Percentiles rank a stretch among this genome's conserved stretches.
These are phyloP conservation scores for Callimorpha dominula DNA, from an alignment of 2,888 invertebrate species.

Conservation along the genomic window DNA sequence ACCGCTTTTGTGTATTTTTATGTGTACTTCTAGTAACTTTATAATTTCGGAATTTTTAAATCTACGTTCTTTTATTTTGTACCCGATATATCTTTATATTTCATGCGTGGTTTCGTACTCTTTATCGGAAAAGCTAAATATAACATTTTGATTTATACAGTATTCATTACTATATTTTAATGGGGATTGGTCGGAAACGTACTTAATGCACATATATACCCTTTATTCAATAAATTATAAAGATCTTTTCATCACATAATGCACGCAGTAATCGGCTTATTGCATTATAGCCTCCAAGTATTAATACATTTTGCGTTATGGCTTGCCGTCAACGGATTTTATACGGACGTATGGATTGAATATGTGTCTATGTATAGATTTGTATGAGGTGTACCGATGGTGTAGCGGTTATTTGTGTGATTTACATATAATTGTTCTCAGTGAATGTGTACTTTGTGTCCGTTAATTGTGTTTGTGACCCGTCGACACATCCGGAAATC, in stretches of 20 bases:
- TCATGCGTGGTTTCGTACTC: too few species aligned
- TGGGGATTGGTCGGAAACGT: neutral
- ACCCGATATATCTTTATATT: too few species aligned
- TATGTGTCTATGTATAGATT: neutral
- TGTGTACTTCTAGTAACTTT: neutral
- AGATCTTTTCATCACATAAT: constrained; percentile 32
- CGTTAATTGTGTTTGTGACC: neutral
- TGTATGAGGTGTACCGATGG: neutral
- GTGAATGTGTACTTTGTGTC: neutral
- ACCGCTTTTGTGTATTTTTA: neutral
- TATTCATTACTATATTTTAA: too few species aligned
- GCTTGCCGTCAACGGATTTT: constrained; percentile 2
- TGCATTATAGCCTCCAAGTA: constrained; percentile 15
- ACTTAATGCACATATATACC: constrained; percentile 6
- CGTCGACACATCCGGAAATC: neutral
- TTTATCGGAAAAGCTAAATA: too few species aligned
- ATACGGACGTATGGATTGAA: neutral
- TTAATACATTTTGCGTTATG: constrained; percentile 12
- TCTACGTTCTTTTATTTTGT: neutral
- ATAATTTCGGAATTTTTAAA: neutral
- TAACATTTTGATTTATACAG: too few species aligned
- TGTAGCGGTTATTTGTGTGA: neutral
- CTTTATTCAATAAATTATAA: constrained; percentile 27
- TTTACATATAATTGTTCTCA: neutral
- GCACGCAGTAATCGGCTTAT: constrained; percentile 34